A percentile compares a stretch with the other conserved stretches of the same genome.
phyloP scores from a whole-genome alignment of 2,888 invertebrate genomes.

The Plagodis pulveraria region DNA sequence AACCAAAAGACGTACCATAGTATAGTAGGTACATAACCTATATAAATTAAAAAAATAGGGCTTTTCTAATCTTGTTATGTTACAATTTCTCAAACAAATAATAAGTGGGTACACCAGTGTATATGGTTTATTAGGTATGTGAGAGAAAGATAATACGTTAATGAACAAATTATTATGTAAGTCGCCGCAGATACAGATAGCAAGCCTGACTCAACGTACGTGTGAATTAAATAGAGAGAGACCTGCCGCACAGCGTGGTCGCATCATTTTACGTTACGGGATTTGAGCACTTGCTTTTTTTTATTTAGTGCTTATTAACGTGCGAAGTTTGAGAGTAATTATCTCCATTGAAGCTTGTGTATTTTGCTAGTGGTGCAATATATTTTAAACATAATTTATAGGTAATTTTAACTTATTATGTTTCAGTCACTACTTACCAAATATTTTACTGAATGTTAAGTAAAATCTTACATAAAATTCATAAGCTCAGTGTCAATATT shows the following conservation, averaged over 20 bases:
- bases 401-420: neutral
- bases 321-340: neutral
- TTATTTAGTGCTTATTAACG: neutral
- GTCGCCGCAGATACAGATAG: slow-evolving; percentile 62
- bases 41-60: slow-evolving; percentile 3
- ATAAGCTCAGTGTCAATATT: neutral
- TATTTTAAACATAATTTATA: slow-evolving; percentile 1
- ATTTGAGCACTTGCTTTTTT: neutral
- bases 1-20: too few species aligned
- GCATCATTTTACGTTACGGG: neutral
- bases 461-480: neutral
- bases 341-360: neutral
- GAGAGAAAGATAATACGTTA: slow-evolving; percentile 65
- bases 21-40: too few species aligned
- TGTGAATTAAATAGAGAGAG: slow-evolving; percentile 34
- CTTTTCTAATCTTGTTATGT: slow-evolving; percentile 23
- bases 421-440: too few species aligned
- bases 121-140: neutral
- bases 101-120: slow-evolving; percentile 17
- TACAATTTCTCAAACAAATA: slow-evolving; percentile 16
- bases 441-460: neutral
- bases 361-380: neutral
- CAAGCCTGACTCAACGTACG: slow-evolving; percentile 58
- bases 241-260: slow-evolving; percentile 26
- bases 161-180: slow-evolving; percentile 68